Base-by-base conservation (phyloP, 2,888 invertebrate genomes). In the Epicampocera succincta region DNA sequence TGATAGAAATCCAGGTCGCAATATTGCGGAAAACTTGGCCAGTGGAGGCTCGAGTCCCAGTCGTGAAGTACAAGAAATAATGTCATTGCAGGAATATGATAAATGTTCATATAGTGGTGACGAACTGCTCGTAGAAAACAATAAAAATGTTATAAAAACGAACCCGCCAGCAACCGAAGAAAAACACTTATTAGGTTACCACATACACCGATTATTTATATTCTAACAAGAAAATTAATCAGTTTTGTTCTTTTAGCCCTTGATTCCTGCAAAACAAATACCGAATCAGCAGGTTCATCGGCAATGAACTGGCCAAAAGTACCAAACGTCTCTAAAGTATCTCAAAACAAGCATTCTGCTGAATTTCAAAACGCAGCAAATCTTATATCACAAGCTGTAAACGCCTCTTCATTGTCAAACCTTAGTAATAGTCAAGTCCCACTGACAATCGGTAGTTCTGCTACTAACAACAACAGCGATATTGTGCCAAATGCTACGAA, bases 11-110 rank as follows among this genome's bases (percentile, higher is more conserved):
- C 86, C 88, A 13, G 87, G 87, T 25, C 87, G 89, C 8, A 88
- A 85, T 84, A 84, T 86, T 17, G 85, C 84, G 3, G 90, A 90
- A 29, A 89, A 88, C 66, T 78, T 93, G 84, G 93, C 94, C 1
- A 96, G 96, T 66, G 96, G 95, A n/a, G 96, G 96, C 13, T 97
- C 97, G 80, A 97, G 96, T 89, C 97, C 97, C 5, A 97, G 97
- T 87, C 93, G 96, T 21, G 97, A 98, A 91, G 97, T 97, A 21
- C 95, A 96, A 89, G 95, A 97, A 91, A 97, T 97, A 85, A 92
- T 97, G 89, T 94, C 95, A 5, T 93, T 95, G 52, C 94, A 94
- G 85, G 93, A 93, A n/a, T 86, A 85, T 54, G 87, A 86, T 29
- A 86, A 86, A 61, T 85, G 63, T 65, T 85, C 86, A 0, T 86